Evolutionary conservation across 2,888 invertebrate species (phyloP).

Genomic region (Chaetoderma sp.): DNA sequence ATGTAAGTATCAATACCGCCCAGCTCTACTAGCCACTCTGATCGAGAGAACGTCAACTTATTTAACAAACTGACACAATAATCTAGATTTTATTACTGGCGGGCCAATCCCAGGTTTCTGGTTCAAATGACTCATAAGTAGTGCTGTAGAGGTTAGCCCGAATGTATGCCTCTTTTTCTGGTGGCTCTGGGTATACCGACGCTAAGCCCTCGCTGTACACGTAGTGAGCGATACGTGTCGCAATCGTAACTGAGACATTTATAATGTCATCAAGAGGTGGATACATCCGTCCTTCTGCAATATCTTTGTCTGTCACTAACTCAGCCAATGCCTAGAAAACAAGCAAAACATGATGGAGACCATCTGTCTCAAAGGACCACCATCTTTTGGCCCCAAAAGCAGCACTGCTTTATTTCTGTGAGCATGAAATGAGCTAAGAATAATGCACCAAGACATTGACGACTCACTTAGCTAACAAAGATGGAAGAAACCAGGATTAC

Average conservation of each 20-base stretch:
- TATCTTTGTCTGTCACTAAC: constrained; percentile 82
- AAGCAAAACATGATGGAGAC: no score
- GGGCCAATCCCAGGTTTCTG: constrained; percentile 70
- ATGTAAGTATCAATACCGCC: no score
- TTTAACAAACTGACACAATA: no score
- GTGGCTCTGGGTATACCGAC: constrained; percentile 71
- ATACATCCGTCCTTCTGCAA: constrained; percentile 88
- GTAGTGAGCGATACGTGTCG: constrained; percentile 82
- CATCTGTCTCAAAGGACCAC: no score
- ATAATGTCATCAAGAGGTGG: constrained; percentile 87
- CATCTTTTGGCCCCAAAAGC: no score
- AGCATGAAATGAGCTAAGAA: no score
- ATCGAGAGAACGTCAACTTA: no score
- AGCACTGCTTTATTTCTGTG: no score
- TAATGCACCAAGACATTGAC: not conserved
- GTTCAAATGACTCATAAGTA: constrained; percentile 70
- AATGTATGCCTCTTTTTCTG: constrained; percentile 71
- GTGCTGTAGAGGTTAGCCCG: constrained; percentile 47
- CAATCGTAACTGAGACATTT: constrained; percentile 88
- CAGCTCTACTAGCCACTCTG: no score
- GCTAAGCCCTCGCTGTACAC: constrained; percentile 77
- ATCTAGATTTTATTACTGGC: not conserved
- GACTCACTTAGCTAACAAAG: not conserved
- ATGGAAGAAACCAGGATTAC: not conserved
- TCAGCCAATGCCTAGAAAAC: constrained; percentile 75